A percentile compares a stretch with the other conserved stretches of the same genome.
Conservation (phyloP, 2,888 invertebrate species). For the Melinopterus prodromus region DNA sequence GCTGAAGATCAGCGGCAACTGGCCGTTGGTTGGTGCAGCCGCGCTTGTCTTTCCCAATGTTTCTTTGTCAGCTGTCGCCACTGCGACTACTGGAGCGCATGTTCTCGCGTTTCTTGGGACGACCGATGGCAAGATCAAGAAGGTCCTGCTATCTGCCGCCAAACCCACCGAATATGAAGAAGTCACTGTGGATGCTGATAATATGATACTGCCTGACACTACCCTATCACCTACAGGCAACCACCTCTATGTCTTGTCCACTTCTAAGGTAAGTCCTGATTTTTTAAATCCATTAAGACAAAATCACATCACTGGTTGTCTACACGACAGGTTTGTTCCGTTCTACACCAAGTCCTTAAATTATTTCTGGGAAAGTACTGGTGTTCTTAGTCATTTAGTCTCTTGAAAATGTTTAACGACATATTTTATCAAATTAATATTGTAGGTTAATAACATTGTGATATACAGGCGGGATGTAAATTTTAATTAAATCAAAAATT, state of each 20-base stretch:
- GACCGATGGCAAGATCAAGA: constrained; percentile 83
- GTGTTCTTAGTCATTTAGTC: neutral
- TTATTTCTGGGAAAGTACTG: neutral
- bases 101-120: constrained; percentile 96
- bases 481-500: no score
- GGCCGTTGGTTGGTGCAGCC: constrained; percentile 82
- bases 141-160: constrained; percentile 79
- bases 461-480: no score
- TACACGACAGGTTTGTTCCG: no score
- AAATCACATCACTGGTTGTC: no score
- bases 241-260: constrained; percentile 85
- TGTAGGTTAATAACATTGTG: no score
- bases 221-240: constrained; percentile 84
- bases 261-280: constrained; percentile 67
- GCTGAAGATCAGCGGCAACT: constrained; percentile 88
- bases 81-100: constrained; percentile 89
- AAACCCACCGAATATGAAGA: constrained; percentile 86
- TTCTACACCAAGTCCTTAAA: neutral
- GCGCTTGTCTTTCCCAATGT: constrained; percentile 81
- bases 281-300: neutral
- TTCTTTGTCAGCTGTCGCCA: constrained; percentile 83
- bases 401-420: no score
- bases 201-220: constrained; percentile 85
- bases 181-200: constrained; percentile 81
- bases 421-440: no score